Base-by-base conservation (phyloP, 2,113 vertebrate species). In the Chauna torquata region DNA sequence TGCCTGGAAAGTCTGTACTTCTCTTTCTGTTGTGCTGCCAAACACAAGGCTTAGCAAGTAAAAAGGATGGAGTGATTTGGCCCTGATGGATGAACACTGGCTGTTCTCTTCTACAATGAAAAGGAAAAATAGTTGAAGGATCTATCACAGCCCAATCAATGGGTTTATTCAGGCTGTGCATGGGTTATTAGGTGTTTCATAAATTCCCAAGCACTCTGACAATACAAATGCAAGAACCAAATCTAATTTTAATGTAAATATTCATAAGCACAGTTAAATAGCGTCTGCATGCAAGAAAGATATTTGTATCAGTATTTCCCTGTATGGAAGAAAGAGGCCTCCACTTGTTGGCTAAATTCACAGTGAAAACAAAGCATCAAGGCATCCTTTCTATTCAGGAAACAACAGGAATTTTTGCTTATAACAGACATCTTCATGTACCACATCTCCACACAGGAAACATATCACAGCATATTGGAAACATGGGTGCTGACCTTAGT, bases 171-270 rank as follows among this genome's bases (percentile, higher is more conserved):
- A 83, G 82, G 17, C 38, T 76, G 17, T 76, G 57, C 61, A 52
- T 34, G 36, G 86, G 36, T 61, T 87, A n/a, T 49, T 61, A 84
- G 32, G 72, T 84, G 88, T 86, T 90, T 92, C 95, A 93, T 90
- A 81, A 93, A 90, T 75, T 88, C 72, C 44, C 34, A 81, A 50
- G 36, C 42, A 86, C n/a, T 9, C 62, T 59, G 23, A 52, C 72
- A 44, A 86, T 88, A 82, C 20, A 90, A 88, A 90, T 66, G 32
- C 58, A 90, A 88, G 49, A 86, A 82, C 9, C 22, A 77, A 86
- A 93, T 42, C 74, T 84, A 89, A 89, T 95, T 88, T 93, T 70
- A 82, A 76, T 87, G 54, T 52, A 95, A 94, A 94, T 84, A 85
- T 90, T 82, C 70, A 74, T 88, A 77, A 58, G 18, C 23, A 68